Percentiles rank a stretch among this genome's conserved stretches.
Evolutionary conservation across 2,113 vertebrate genomes (phyloP).

Genomic region (Diadophis punctatus): DNA sequence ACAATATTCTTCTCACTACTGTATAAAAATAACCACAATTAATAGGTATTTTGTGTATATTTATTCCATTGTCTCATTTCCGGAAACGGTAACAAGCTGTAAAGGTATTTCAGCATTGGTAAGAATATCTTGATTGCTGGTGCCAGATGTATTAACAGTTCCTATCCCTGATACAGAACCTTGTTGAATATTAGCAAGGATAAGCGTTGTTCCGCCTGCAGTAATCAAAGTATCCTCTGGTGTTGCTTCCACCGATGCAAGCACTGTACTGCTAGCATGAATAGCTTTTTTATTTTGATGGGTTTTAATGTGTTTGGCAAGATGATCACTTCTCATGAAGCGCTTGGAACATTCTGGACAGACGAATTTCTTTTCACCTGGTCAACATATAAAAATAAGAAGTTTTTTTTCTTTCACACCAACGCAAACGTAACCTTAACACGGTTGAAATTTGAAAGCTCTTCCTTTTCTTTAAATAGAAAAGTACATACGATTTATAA

Average conservation of each 20-base stretch:
- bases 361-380: conserved; percentile 99
- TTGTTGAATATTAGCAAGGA: conserved; percentile 99
- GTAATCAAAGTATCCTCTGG: conserved; percentile 94
- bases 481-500: background rate
- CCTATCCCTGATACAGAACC: conserved; percentile 89
- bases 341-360: conserved; percentile 99
- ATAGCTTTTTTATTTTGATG: conserved; percentile 99
- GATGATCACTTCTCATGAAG: conserved; percentile 99
- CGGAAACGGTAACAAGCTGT: conserved; percentile 96
- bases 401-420: background rate
- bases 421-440: background rate
- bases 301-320: conserved; percentile 99
- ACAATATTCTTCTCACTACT: conserved; percentile 85
- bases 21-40: conserved; percentile 90
- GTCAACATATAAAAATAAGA: conserved; percentile 9
- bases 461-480: background rate
- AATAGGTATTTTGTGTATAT: conserved; percentile 84
- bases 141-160: conserved; percentile 81
- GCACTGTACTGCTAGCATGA: conserved; percentile 86
- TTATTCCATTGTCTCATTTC: conserved; percentile 97
- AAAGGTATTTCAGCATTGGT: conserved; percentile 95
- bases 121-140: conserved; percentile 94
- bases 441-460: background rate
- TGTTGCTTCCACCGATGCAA: conserved; percentile 88
- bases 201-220: conserved; percentile 94